A percentile compares a stretch with the other conserved stretches of the same genome.
Evolutionary conservation across 2,113 vertebrate genomes (phyloP).

Genomic region (Eublepharis macularius): DNA sequence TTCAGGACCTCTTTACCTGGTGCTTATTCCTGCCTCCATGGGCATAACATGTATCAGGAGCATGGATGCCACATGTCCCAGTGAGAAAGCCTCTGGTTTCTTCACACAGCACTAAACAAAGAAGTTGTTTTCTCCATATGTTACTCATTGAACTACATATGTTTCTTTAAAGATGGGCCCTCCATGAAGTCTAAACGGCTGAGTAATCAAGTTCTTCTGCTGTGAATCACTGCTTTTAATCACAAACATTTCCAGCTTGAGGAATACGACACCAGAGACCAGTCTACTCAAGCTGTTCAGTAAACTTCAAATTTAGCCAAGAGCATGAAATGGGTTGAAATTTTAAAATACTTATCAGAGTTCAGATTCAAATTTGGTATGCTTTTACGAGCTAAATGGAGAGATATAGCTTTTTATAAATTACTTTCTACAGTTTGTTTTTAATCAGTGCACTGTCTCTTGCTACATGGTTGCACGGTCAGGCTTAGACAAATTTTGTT

Average conservation of each 20-base stretch:
- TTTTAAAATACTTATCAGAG: background rate
- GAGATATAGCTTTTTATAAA: background rate
- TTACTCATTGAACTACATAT: background rate
- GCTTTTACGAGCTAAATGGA: background rate
- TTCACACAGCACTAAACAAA: too few relatives aligned
- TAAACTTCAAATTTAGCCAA: background rate
- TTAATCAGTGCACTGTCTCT: background rate
- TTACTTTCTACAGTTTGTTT: background rate
- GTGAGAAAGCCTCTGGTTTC: too few relatives aligned
- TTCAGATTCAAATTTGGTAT: background rate
- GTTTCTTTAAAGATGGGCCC: background rate
- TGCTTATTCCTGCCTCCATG: too few relatives aligned
- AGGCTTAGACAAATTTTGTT: too few relatives aligned
- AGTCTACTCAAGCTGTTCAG: background rate
- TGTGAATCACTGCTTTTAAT: background rate
- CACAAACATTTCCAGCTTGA: background rate
- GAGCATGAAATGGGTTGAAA: background rate
- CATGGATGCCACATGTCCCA: too few relatives aligned
- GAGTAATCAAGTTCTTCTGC: background rate
- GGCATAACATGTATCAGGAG: too few relatives aligned
- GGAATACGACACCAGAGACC: background rate
- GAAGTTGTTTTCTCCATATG: background rate
- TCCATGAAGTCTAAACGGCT: background rate
- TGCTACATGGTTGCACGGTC: background rate
- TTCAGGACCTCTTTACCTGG: too few relatives aligned